A percentile compares a stretch with the other conserved stretches of the same genome.
Evolutionary conservation across 2,888 invertebrate genomes (phyloP).

Genomic region (Leptinotarsa haldemani): DNA sequence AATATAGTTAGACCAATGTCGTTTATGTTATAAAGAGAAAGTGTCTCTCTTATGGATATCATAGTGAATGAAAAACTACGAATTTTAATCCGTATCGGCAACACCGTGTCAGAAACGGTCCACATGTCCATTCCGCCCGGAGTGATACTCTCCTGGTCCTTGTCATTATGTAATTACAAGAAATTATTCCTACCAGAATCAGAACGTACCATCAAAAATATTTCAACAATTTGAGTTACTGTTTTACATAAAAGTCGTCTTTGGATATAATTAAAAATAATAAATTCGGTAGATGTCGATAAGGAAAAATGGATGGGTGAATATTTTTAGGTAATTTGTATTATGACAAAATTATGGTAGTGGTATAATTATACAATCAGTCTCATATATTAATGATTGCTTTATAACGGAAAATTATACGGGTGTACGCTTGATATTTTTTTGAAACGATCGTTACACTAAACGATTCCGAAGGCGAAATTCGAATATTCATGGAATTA

Average conservation of each 20-base stretch:
- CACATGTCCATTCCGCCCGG: conserved; percentile 45
- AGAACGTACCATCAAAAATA: conserved; percentile 55
- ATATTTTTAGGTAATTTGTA: conserved; percentile 30
- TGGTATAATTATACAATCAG: conserved; percentile 24
- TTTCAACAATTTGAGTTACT: conserved; percentile 57
- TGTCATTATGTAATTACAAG: conserved; percentile 63
- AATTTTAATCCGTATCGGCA: background rate
- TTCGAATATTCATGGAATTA: background rate
- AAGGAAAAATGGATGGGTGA: conserved; percentile 33
- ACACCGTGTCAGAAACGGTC: background rate
- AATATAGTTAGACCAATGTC: no score
- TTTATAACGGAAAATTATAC: conserved; percentile 21
- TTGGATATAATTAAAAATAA: conserved; percentile 40
- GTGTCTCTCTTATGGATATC: no score
- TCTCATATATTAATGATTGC: conserved; percentile 7
- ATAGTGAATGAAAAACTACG: no score
- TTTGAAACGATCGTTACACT: background rate
- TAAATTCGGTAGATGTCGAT: conserved; percentile 38
- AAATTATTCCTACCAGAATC: conserved; percentile 57
- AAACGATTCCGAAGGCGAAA: background rate
- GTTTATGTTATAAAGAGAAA: no score
- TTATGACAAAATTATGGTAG: conserved; percentile 21
- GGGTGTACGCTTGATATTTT: background rate
- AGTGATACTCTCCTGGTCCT: conserved; percentile 49
- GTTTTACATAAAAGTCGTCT: conserved; percentile 51